A percentile compares a stretch with the other conserved stretches of the same genome.
phyloP scores from a whole-genome alignment of 2,797 vertebrate species.

The Crenuchus spilurus region DNA sequence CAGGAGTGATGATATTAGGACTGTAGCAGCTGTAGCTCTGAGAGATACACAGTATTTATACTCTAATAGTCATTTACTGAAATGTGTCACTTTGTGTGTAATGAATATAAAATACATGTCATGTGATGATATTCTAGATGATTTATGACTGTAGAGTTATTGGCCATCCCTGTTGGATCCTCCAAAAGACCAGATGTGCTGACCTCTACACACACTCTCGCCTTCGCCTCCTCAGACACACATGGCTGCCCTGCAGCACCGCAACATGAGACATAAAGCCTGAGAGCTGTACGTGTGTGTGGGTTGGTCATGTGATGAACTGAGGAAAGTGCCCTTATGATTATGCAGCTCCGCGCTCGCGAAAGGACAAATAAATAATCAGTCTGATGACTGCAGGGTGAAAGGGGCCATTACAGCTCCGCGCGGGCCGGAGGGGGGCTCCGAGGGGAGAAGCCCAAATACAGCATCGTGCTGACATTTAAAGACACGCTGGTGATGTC shows the following conservation, averaged over 20 bases:
- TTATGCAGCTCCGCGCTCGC: slow-evolving; percentile 29
- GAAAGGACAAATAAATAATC: slow-evolving; percentile 48
- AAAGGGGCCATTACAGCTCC: slow-evolving; percentile 48
- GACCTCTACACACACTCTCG: slow-evolving; percentile 1
- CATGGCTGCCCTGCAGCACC: slow-evolving; percentile 34
- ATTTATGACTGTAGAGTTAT: too few species aligned
- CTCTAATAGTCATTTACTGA: too few species aligned
- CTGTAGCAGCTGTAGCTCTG: too few species aligned
- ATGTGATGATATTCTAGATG: too few species aligned
- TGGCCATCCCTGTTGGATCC: too few species aligned
- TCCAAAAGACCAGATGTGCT: slow-evolving; percentile 39
- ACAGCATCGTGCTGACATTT: slow-evolving; percentile 52
- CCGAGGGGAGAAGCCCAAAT: slow-evolving; percentile 32
- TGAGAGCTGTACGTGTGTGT: slow-evolving; percentile 11
- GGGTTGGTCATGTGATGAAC: slow-evolving; percentile 36
- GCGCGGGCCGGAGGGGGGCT: slow-evolving; percentile 31
- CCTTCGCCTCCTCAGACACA: slow-evolving; percentile 34
- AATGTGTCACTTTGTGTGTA: too few species aligned
- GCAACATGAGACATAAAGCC: slow-evolving; percentile 42
- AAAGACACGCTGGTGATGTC: slow-evolving; percentile 38
- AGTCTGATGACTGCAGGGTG: slow-evolving; percentile 26
- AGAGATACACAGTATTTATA: too few species aligned
- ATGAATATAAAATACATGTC: too few species aligned
- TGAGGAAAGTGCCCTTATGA: slow-evolving; percentile 34
- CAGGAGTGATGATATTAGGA: too few species aligned